Evolutionary conservation across 2,797 vertebrate genomes (phyloP).

Genomic region (Sylvia borin): DNA sequence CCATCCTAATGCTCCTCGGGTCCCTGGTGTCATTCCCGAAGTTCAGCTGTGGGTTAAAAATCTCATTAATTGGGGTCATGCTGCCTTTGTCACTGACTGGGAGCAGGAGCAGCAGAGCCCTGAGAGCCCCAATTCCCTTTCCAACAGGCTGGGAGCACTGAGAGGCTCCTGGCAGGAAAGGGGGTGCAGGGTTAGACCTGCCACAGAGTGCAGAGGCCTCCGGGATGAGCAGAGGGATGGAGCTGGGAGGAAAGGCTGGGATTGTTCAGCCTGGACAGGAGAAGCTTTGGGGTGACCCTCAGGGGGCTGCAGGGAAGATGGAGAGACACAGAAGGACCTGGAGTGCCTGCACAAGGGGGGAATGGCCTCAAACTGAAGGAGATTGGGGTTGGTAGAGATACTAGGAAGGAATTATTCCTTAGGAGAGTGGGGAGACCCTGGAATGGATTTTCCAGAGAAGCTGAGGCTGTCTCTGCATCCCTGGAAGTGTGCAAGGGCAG

Average conservation of each 20-base stretch:
- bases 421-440: background rate
- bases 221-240: background rate
- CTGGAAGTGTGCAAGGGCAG: background rate
- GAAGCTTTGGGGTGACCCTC: background rate
- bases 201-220: background rate
- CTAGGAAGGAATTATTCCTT: fast-evolving
- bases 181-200: background rate
- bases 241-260: background rate
- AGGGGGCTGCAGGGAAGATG: background rate
- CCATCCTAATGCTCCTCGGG: background rate
- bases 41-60: background rate
- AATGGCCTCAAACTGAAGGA: background rate
- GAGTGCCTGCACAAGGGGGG: background rate
- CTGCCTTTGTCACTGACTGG: background rate
- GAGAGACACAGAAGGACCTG: background rate
- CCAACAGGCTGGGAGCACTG: background rate
- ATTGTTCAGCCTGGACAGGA: background rate
- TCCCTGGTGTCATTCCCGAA: background rate
- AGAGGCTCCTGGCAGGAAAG: background rate
- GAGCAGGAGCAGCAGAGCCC: background rate
- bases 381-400: background rate
- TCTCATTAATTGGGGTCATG: fast-evolving
- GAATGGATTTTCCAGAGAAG: background rate
- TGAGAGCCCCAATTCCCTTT: background rate
- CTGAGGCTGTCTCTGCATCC: background rate